Conservation (phyloP, 2,113 vertebrate genomes). For the Saccopteryx leptura region DNA sequence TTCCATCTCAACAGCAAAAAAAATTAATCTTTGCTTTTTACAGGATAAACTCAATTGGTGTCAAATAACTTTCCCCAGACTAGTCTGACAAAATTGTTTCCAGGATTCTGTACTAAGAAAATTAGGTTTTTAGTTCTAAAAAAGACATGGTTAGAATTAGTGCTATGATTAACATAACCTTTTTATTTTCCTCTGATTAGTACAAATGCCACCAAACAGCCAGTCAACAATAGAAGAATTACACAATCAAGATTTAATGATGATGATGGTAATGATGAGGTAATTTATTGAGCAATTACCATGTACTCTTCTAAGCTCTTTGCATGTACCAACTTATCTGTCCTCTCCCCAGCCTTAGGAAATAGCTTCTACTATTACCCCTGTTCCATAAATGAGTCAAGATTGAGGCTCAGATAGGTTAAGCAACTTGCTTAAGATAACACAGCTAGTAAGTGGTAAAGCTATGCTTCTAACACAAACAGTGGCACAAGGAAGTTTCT, state of each 20-base stretch:
- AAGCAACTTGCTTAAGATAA: constrained; percentile 10
- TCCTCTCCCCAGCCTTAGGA: not conserved
- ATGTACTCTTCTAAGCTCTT: constrained; percentile 20
- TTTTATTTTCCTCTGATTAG: not conserved
- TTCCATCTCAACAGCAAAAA: not conserved
- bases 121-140: constrained; percentile 24
- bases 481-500: not conserved
- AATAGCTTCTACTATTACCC: constrained; percentile 39
- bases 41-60: not conserved
- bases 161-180: not conserved
- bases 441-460: not conserved
- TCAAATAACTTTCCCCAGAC: not conserved
- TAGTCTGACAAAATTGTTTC: not conserved
- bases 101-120: constrained; percentile 12
- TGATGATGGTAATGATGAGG: not conserved
- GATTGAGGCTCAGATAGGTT: constrained; percentile 16
- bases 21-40: not conserved
- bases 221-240: constrained; percentile 44
- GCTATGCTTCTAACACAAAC: not conserved
- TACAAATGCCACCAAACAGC: not conserved
- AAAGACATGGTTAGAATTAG: not conserved
- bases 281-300: constrained; percentile 57
- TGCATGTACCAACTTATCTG: constrained; percentile 16
- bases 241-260: not conserved
- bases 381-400: constrained; percentile 43